Conservation (phyloP, 1,140 invertebrate species). For the Microplitis mediator region DNA sequence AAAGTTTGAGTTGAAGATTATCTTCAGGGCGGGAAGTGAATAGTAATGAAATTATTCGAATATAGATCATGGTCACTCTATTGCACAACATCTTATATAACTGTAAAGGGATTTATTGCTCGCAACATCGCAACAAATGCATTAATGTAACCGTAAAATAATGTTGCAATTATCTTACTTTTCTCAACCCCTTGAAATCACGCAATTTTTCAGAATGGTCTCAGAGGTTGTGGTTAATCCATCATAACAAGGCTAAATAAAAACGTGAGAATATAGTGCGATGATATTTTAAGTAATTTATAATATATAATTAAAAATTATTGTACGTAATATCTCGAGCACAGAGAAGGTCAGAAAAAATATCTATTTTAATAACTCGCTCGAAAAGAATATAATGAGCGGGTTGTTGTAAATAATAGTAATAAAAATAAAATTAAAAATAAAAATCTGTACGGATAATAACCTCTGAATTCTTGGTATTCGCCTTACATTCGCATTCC, state of each 20-base stretch:
- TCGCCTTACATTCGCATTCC: constrained; percentile 50
- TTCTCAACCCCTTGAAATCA: neutral
- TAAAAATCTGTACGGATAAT: constrained; percentile 17
- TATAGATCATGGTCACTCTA: too few species aligned
- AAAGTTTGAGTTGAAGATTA: too few species aligned
- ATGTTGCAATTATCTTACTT: constrained; percentile 19
- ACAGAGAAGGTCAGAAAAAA: neutral
- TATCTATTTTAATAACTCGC: neutral
- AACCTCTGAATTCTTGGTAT: constrained; percentile 41
- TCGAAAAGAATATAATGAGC: neutral
- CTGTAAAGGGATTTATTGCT: neutral
- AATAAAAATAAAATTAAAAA: neutral
- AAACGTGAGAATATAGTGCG: constrained; percentile 25
- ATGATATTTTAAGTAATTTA: neutral
- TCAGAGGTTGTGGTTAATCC: constrained; percentile 18
- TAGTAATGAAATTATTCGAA: too few species aligned
- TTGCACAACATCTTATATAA: too few species aligned
- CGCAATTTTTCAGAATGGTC: constrained; percentile 23
- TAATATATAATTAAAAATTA: too few species aligned
- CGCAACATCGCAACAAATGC: neutral
- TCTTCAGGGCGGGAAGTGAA: too few species aligned
- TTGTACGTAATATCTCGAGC: neutral
- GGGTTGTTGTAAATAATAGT: neutral
- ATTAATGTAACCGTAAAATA: constrained; percentile 6
- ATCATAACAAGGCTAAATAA: constrained; percentile 3